Conservation (phyloP, 2,113 vertebrate genomes). For the Turnix velox region DNA sequence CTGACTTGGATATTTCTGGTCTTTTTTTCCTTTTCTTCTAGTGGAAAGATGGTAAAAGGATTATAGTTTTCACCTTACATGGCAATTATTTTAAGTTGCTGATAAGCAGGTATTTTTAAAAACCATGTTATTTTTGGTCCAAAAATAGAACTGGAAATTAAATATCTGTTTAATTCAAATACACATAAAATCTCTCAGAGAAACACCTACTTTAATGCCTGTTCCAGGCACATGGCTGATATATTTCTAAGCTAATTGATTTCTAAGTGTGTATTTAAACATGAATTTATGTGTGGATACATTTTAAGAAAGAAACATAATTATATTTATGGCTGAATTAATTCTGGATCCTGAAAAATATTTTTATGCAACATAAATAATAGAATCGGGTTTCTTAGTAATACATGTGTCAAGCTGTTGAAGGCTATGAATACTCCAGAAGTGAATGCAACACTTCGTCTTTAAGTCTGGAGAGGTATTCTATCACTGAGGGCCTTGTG, state of each 20-base stretch:
- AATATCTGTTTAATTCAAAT: not conserved
- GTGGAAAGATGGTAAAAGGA: not conserved
- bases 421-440: not conserved
- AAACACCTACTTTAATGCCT: not conserved
- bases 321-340: not conserved
- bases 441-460: not conserved
- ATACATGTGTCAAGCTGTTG: not conserved
- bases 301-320: not conserved
- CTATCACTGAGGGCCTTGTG: not conserved
- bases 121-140: not conserved
- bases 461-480: not conserved
- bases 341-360: not conserved
- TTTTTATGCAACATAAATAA: not conserved
- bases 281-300: not conserved
- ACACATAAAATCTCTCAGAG: not conserved
- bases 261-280: not conserved
- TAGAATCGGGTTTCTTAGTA: not conserved
- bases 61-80: not conserved
- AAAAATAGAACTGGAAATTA: not conserved
- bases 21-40: not conserved
- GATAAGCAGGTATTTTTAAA: not conserved
- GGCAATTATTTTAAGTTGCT: not conserved
- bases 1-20: not conserved
- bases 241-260: not conserved
- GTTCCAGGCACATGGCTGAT: not conserved